Evolutionary conservation across 1,140 invertebrate species (phyloP), one percentile per base, ranked within the genome.

Genomic region (Leptoteleia sp.): DNA sequence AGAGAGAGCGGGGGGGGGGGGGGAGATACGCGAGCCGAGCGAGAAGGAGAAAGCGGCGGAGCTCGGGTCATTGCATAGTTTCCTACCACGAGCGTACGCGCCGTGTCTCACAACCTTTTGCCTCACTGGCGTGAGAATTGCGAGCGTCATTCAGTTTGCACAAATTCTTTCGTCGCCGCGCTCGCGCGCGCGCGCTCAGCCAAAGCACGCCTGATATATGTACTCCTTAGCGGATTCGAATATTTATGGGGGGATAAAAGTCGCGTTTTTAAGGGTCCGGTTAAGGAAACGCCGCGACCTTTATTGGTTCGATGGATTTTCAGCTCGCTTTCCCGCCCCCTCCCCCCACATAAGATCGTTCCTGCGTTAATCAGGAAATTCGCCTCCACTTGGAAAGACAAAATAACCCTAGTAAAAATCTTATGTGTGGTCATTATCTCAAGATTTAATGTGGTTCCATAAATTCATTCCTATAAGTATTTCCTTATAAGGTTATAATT

Each of bases 61-160:
- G 62, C 76, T 71, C 75, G 64, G 78, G 70, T 78, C 76, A 82
- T 72, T 81, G 80, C 83, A 82, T 81, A 86, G 83, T 80, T 83
- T 79, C 71, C 71, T 81, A 76, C 76, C 75, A 82, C 73, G 55
- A 65, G 37, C 72, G 38, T 67, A 57, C 64, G 70, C 65, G 71
- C 54, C 54, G 70, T 82, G 80, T 82, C 71, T 76, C 82, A 80
- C 81, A 84, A 81, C 76, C 76, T 82, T 82, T 83, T 62, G 80
- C 83, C 77, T 79, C 73, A 57, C 65, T 67, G 76, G 81, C 84
- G 83, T 86, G 83, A 84, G 84, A 84, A 84, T 84, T 80, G 73
- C 77, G 62, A 73, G 68, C 70, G 68, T 72, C 62, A 59, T 73
- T 79, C 50, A 47, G 64, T 79, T 67, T 70, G 68, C 68, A 71